Evolutionary conservation across 1,140 invertebrate genomes (phyloP).

Genomic region (Leptoteleia sp.): DNA sequence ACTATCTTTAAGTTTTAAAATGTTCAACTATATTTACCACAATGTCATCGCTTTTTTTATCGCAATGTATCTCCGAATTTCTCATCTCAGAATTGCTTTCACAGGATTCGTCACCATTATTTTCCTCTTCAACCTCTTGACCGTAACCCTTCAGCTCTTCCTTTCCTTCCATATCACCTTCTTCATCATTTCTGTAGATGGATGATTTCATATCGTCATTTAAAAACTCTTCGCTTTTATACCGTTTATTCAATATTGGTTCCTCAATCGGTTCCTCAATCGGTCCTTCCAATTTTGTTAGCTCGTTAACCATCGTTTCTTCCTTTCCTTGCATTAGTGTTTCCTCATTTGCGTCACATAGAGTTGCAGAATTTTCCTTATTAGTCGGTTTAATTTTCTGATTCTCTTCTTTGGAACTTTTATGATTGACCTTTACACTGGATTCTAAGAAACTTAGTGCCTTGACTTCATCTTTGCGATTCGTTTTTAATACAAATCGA

Average conservation of each 20-base stretch:
- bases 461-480: constrained; percentile 57
- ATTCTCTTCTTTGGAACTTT: constrained; percentile 40
- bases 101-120: constrained; percentile 40
- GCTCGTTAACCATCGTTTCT: constrained; percentile 65
- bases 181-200: constrained; percentile 32
- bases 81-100: constrained; percentile 39
- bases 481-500: constrained; percentile 41
- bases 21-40: too few relatives aligned
- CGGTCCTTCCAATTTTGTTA: constrained; percentile 53
- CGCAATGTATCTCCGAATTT: constrained; percentile 25
- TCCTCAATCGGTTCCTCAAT: constrained; percentile 48
- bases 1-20: too few relatives aligned
- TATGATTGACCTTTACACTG: constrained; percentile 11
- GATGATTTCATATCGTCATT: constrained; percentile 1
- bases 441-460: constrained; percentile 5
- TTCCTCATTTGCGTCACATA: constrained; percentile 28
- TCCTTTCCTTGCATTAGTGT: constrained; percentile 11
- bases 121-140: constrained; percentile 43
- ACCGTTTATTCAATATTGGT: constrained; percentile 21
- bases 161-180: constrained; percentile 26
- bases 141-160: constrained; percentile 36
- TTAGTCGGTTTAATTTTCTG: constrained; percentile 12
- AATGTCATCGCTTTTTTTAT: constrained; percentile 70
- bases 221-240: constrained; percentile 40
- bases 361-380: background rate